Evolutionary conservation across 2,888 invertebrate genomes (phyloP).

Genomic region (Synergus itoensis): DNA sequence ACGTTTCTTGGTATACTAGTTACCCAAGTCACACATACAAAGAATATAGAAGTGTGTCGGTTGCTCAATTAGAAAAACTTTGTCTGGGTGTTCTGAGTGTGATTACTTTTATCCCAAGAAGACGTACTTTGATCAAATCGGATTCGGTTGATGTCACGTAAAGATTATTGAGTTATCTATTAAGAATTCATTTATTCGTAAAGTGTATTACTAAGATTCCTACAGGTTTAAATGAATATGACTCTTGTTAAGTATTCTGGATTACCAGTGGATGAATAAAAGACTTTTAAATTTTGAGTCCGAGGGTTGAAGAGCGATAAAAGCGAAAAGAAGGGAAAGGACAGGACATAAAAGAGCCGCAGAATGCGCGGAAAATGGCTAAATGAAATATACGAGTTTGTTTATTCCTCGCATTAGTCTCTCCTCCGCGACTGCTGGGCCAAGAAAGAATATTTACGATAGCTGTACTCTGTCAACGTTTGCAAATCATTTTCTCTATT

Average conservation of each 20-base stretch:
- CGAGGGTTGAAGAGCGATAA: conserved; percentile 37
- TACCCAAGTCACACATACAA: conserved; percentile 55
- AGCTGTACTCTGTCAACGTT: conserved; percentile 36
- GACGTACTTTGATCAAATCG: conserved; percentile 55
- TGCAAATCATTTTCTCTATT: conserved; percentile 34
- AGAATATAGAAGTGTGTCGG: conserved; percentile 28
- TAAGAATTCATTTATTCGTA: neutral
- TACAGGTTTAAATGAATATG: neutral
- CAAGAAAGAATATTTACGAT: conserved; percentile 51
- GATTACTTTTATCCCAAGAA: conserved; percentile 64
- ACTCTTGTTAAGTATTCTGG: neutral
- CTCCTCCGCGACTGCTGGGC: conserved; percentile 44
- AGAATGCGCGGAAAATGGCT: conserved; percentile 49
- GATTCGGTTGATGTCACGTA: conserved; percentile 55
- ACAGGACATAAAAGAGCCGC: conserved; percentile 44
- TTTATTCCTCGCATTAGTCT: conserved; percentile 58
- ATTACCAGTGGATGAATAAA: neutral
- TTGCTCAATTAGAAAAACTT: conserved; percentile 61
- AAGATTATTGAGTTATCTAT: conserved; percentile 64
- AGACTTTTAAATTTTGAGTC: conserved; percentile 20
- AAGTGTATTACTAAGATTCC: neutral
- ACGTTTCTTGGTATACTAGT: conserved; percentile 6
- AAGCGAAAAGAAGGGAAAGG: conserved; percentile 42
- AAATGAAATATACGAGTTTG: conserved; percentile 63
- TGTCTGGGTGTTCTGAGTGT: conserved; percentile 44